Conservation (phyloP, 2,113 vertebrate genomes). For the Pachyramphus minor region DNA sequence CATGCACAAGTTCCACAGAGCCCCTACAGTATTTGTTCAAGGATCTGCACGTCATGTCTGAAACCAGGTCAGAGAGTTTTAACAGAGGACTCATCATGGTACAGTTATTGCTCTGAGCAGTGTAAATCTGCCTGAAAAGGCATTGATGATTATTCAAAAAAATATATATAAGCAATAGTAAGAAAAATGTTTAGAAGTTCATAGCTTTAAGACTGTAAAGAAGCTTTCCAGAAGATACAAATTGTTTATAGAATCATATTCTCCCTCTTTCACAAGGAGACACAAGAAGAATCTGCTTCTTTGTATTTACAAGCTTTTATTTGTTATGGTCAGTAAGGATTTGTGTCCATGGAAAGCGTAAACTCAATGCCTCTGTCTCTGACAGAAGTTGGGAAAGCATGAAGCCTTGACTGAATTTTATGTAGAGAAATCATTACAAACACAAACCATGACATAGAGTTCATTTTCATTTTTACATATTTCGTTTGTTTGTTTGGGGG, state of each 20-base stretch:
- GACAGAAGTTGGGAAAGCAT: not conserved
- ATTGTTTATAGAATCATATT: not conserved
- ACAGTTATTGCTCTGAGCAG: not conserved
- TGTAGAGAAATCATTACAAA: rapidly evolving
- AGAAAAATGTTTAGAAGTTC: not conserved
- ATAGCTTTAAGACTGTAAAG: not conserved
- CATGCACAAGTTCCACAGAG: not conserved
- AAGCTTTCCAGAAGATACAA: not conserved
- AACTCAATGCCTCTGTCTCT: not conserved
- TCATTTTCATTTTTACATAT: not conserved
- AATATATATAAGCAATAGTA: not conserved
- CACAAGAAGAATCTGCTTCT: not conserved
- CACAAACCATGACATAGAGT: not conserved
- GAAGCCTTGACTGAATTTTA: not conserved
- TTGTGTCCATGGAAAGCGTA: not conserved
- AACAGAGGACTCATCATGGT: not conserved
- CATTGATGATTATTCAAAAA: not conserved
- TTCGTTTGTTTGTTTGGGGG: not conserved
- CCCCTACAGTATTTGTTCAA: not conserved
- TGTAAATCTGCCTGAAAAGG: not conserved
- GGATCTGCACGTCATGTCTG: not conserved
- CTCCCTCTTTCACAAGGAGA: not conserved
- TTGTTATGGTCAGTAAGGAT: not conserved
- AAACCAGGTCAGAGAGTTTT: not conserved
- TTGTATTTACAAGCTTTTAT: not conserved